These are phyloP conservation scores for Anseranas semipalmata DNA, from an alignment of 2,113 vertebrate species.

Conservation along the genomic window DNA sequence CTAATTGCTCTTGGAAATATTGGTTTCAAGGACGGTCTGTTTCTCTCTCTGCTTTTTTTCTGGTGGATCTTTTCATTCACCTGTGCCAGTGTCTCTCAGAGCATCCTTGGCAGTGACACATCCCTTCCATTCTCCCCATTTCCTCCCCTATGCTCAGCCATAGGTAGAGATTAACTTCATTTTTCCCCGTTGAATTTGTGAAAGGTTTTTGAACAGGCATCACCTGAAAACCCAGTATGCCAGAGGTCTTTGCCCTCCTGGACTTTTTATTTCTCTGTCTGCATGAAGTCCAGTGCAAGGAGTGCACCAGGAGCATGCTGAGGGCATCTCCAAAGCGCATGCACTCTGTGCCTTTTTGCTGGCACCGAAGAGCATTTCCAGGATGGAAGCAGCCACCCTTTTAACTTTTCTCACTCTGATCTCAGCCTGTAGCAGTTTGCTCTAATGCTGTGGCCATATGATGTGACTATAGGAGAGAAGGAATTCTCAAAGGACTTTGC, in stretches of 20 bases:
- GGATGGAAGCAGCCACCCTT: neutral
- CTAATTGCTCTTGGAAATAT: neutral
- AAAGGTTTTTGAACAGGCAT: neutral
- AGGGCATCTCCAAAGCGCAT: neutral
- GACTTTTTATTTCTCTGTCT: neutral
- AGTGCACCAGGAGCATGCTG: neutral
- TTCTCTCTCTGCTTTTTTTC: neutral
- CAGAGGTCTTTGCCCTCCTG: neutral
- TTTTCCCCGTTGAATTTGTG: neutral
- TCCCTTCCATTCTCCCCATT: neutral
- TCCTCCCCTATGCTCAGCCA: neutral
- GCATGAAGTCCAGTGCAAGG: neutral
- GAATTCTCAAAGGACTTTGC: constrained; percentile 43
- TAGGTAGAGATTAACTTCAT: neutral
- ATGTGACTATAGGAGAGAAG: constrained; percentile 18
- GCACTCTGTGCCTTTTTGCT: neutral
- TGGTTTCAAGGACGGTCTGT: neutral
- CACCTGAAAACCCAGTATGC: neutral
- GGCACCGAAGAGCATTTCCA: neutral
- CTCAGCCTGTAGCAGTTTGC: neutral
- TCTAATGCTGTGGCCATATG: neutral
- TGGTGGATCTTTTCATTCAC: neutral
- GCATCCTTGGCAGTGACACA: neutral
- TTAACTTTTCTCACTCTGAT: neutral
- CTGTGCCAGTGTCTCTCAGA: neutral